A percentile compares a stretch with the other conserved stretches of the same genome.
These are phyloP conservation scores for Rhogogaster chlorosoma DNA, from an alignment of 2,888 invertebrate genomes.

Conservation along the genomic window DNA sequence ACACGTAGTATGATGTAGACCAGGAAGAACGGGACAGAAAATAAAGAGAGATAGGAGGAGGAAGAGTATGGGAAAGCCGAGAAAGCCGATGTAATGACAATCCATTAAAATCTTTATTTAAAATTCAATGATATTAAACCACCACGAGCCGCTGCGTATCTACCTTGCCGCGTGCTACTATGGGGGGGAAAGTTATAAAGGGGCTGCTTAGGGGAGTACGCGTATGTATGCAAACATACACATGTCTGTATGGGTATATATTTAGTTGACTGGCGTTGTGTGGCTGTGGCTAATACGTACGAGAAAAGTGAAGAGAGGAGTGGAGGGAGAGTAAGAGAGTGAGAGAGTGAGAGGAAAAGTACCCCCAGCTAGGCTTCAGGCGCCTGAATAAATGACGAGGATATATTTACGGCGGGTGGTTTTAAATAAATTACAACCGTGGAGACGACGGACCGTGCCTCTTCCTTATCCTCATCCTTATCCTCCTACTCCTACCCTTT, in stretches of 20 bases:
- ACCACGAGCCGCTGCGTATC: slow-evolving; percentile 39
- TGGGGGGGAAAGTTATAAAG: slow-evolving; percentile 34
- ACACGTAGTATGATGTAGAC: not conserved
- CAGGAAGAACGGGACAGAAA: not conserved
- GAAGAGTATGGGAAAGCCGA: slow-evolving; percentile 1
- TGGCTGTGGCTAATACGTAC: slow-evolving; percentile 27
- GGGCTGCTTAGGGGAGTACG: slow-evolving; percentile 43
- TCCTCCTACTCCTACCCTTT: slow-evolving; percentile 55
- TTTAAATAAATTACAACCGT: slow-evolving; percentile 77
- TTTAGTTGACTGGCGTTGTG: slow-evolving; percentile 35
- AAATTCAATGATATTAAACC: slow-evolving; percentile 64
- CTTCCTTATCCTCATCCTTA: slow-evolving; percentile 58
- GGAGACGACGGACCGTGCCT: slow-evolving; percentile 69
- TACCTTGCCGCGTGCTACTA: slow-evolving; percentile 15
- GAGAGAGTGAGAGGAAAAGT: slow-evolving; percentile 46
- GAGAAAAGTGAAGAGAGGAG: slow-evolving; percentile 39
- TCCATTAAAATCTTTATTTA: slow-evolving; percentile 68
- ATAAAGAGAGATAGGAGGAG: not conserved
- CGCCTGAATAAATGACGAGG: slow-evolving; percentile 76
- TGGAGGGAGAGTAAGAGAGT: slow-evolving; percentile 35
- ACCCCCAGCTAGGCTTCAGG: slow-evolving; percentile 50
- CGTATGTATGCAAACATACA: not conserved
- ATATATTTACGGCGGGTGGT: slow-evolving; percentile 77
- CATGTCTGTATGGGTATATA: slow-evolving; percentile 4
- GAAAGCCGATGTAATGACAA: slow-evolving; percentile 61